A percentile compares a stretch with the other conserved stretches of the same genome.
Evolutionary conservation across 2,888 invertebrate genomes (phyloP).

Genomic region (Lamellibrachia satsuma): DNA sequence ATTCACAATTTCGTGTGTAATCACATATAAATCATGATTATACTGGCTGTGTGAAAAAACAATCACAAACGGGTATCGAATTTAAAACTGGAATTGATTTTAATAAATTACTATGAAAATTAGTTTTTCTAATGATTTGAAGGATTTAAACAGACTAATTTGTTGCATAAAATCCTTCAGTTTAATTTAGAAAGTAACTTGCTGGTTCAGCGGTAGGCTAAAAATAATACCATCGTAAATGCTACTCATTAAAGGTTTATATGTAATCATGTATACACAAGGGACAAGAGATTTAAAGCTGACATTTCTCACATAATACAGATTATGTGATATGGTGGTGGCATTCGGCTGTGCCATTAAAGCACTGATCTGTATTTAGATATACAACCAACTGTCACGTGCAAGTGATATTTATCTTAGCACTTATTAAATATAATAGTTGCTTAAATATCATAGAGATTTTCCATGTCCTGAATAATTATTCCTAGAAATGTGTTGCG

Average conservation of each 20-base stretch:
- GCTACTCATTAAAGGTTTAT: constrained; percentile 1
- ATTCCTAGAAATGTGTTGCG: background rate
- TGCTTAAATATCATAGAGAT: background rate
- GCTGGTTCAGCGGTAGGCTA: background rate
- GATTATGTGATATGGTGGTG: background rate
- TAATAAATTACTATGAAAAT: background rate
- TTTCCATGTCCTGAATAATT: background rate
- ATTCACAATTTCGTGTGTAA: background rate
- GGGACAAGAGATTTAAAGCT: constrained; percentile 17
- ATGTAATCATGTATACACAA: background rate
- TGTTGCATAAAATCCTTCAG: background rate
- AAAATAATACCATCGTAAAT: background rate
- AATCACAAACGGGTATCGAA: background rate
- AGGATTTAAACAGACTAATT: background rate
- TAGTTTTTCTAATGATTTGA: background rate
- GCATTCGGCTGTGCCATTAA: background rate
- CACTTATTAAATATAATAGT: background rate
- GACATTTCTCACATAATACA: constrained; percentile 13
- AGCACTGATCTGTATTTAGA: background rate
- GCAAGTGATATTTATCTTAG: background rate
- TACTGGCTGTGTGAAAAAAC: background rate
- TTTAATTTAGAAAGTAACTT: background rate
- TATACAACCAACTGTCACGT: background rate
- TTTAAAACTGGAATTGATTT: background rate
- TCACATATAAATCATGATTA: background rate